Conservation (phyloP, 2,888 invertebrate species). For the Cephonodes hylas region DNA sequence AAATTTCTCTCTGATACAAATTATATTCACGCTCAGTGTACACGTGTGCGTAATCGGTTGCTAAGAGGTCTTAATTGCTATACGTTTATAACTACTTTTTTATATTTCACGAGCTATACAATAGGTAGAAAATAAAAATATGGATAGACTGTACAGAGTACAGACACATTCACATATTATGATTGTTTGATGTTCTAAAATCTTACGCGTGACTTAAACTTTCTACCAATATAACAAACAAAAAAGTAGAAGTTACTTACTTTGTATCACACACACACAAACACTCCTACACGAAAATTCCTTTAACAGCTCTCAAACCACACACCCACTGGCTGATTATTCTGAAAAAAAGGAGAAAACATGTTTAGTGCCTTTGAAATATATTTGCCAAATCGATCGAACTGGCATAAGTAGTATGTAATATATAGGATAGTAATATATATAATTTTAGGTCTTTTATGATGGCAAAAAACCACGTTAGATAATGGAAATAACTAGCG, state of each 20-base stretch:
- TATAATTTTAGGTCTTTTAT: too few species aligned
- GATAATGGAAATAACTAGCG: too few species aligned
- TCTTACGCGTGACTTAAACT: background rate
- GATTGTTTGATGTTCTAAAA: background rate
- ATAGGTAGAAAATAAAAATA: too few species aligned
- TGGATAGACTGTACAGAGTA: too few species aligned
- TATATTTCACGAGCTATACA: too few species aligned
- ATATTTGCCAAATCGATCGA: too few species aligned
- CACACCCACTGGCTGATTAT: background rate
- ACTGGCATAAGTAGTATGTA: too few species aligned
- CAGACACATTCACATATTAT: background rate
- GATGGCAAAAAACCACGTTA: too few species aligned
- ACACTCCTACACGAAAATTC: background rate
- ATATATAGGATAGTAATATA: too few species aligned
- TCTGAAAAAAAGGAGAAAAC: background rate
- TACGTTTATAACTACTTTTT: background rate
- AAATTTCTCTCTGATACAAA: background rate
- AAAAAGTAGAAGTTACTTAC: background rate
- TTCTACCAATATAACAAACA: too few species aligned
- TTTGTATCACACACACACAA: slow-evolving; percentile 1
- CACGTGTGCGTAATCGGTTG: background rate
- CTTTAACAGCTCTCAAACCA: background rate
- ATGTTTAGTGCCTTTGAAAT: background rate
- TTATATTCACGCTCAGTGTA: background rate
- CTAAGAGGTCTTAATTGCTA: background rate